These are phyloP conservation scores for Sparidentex hasta DNA, from an alignment of 2,797 vertebrate species.

Conservation along the genomic window DNA sequence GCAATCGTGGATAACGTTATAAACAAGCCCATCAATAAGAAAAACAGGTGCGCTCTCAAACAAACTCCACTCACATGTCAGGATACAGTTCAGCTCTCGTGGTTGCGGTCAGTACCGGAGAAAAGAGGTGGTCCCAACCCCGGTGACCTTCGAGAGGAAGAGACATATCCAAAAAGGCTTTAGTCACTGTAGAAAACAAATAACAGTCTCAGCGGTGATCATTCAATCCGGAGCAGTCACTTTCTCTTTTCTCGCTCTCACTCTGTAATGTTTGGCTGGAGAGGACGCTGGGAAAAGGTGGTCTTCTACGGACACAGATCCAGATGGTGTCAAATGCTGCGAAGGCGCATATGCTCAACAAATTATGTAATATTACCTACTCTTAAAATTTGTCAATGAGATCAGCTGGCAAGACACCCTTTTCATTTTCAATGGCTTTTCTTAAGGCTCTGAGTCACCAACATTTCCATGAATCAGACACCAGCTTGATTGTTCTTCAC, in stretches of 20 bases:
- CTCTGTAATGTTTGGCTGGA: constrained; percentile 44
- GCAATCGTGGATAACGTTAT: constrained; percentile 66
- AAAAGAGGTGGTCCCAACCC: constrained; percentile 46
- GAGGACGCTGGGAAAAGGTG: constrained; percentile 32
- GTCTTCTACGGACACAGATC: constrained; percentile 38
- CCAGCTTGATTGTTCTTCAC: constrained; percentile 34
- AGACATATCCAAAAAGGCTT: constrained; percentile 49
- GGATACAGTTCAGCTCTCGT: constrained; percentile 41
- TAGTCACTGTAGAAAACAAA: constrained; percentile 53
- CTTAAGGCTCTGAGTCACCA: constrained; percentile 43
- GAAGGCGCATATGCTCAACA: constrained; percentile 64
- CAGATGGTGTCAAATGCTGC: constrained; percentile 43
- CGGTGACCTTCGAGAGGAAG: constrained; percentile 45
- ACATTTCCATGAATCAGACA: constrained; percentile 54
- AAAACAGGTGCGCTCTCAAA: constrained; percentile 72
- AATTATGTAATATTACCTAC: constrained; percentile 73
- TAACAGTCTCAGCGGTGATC: constrained; percentile 29
- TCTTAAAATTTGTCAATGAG: constrained; percentile 54
- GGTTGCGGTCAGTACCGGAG: constrained; percentile 26
- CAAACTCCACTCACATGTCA: constrained; percentile 55
- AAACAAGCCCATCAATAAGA: constrained; percentile 66
- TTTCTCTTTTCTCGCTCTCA: background rate
- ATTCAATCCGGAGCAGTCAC: constrained; percentile 39
- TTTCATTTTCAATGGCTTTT: constrained; percentile 45
- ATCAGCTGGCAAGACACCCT: constrained; percentile 41